Percentiles rank a stretch among this genome's conserved stretches.
Conservation (phyloP, 2,888 invertebrate genomes). For the Ctenicera cuprea region DNA sequence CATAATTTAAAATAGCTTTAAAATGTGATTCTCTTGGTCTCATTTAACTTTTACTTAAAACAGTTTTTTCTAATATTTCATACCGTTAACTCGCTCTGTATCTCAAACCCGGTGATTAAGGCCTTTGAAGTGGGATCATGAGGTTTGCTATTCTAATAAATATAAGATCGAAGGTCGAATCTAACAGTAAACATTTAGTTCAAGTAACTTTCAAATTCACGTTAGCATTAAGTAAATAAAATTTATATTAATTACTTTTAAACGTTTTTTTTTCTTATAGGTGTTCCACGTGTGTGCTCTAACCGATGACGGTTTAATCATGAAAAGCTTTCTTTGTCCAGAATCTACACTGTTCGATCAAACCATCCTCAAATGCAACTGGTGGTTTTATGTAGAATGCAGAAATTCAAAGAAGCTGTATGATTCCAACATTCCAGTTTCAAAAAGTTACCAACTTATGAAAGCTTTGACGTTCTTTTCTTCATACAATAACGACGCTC, state of each 20-base stretch:
- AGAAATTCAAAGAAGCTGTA: slow-evolving; percentile 86
- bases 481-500: slow-evolving; percentile 82
- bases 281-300: slow-evolving; percentile 94
- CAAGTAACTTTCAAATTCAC: background rate
- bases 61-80: too few species aligned
- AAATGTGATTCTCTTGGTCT: too few species aligned
- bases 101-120: too few species aligned
- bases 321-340: slow-evolving; percentile 94
- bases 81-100: too few species aligned
- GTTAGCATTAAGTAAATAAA: background rate
- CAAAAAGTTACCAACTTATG: slow-evolving; percentile 94
- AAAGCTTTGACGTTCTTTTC: slow-evolving; percentile 93
- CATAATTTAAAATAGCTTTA: too few species aligned
- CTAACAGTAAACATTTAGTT: too few species aligned
- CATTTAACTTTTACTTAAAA: too few species aligned
- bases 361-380: slow-evolving; percentile 92
- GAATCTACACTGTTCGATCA: slow-evolving; percentile 94
- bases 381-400: slow-evolving; percentile 97
- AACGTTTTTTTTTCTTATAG: slow-evolving; percentile 75
- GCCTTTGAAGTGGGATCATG: too few species aligned
- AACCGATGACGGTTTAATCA: slow-evolving; percentile 91
- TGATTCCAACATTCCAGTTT: slow-evolving; percentile 92
- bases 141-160: too few species aligned
- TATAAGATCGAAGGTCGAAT: too few species aligned
- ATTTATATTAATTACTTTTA: background rate